These are phyloP conservation scores for Crotalus horridus DNA, from an alignment of 2,113 vertebrate species.

Conservation along the genomic window DNA sequence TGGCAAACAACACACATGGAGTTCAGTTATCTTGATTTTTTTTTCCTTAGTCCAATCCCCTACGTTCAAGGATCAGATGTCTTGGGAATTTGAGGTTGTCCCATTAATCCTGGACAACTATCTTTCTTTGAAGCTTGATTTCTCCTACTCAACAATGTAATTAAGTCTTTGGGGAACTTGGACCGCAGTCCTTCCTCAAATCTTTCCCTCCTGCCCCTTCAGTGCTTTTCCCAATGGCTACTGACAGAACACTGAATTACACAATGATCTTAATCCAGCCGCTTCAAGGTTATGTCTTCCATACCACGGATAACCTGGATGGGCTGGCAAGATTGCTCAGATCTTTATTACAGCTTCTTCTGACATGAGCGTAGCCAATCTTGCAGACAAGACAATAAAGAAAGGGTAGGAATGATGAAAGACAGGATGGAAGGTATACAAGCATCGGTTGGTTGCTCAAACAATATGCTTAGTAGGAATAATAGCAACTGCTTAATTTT, in stretches of 20 bases:
- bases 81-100: neutral
- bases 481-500: neutral
- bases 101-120: neutral
- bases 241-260: neutral
- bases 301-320: neutral
- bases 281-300: neutral
- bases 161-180: neutral
- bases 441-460: neutral
- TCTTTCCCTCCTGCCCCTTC: neutral
- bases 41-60: fast-evolving
- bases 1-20: neutral
- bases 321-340: neutral
- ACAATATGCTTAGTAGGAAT: neutral
- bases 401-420: neutral
- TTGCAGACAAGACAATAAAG: neutral
- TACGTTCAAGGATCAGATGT: neutral
- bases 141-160: neutral
- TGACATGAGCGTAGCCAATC: neutral
- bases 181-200: neutral
- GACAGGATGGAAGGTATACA: neutral
- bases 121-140: neutral
- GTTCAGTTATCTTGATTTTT: neutral
- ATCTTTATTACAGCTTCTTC: neutral
- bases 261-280: neutral
- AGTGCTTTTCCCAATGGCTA: neutral